Evolutionary conservation across 2,888 invertebrate genomes (phyloP).

Genomic region (Nemapogon koenigi): DNA sequence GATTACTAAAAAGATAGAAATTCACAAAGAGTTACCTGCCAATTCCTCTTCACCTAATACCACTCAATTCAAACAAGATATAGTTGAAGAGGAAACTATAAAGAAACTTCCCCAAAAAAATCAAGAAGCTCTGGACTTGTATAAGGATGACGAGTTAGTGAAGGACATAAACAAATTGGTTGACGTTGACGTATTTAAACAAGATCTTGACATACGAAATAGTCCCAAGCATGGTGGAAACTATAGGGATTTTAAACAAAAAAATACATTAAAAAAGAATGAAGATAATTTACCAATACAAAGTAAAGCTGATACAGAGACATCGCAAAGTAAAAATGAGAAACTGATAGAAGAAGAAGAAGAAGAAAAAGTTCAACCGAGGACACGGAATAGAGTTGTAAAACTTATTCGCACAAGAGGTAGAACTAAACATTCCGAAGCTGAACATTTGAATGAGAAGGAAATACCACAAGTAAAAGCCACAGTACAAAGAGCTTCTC

Average conservation of each 20-base stretch:
- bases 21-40: slow-evolving; percentile 43
- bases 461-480: neutral
- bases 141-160: slow-evolving; percentile 48
- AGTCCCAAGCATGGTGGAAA: slow-evolving; percentile 55
- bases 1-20: slow-evolving; percentile 42
- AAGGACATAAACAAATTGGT: slow-evolving; percentile 46
- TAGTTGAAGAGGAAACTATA: slow-evolving; percentile 48
- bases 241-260: slow-evolving; percentile 28
- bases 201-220: slow-evolving; percentile 32
- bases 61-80: slow-evolving; percentile 47
- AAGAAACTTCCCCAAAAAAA: slow-evolving; percentile 42
- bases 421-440: neutral
- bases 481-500: neutral
- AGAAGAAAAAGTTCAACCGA: neutral
- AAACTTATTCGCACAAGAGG: neutral
- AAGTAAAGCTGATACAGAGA: slow-evolving; percentile 30
- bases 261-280: slow-evolving; percentile 15
- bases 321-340: slow-evolving; percentile 33
- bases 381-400: neutral
- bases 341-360: slow-evolving; percentile 2
- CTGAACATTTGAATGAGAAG: too few species aligned
- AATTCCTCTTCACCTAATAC: slow-evolving; percentile 39
- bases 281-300: slow-evolving; percentile 18
- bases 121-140: slow-evolving; percentile 36
- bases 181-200: slow-evolving; percentile 49